Conservation (phyloP, 1,140 invertebrate species). For the Rhizoglyphus robini region DNA sequence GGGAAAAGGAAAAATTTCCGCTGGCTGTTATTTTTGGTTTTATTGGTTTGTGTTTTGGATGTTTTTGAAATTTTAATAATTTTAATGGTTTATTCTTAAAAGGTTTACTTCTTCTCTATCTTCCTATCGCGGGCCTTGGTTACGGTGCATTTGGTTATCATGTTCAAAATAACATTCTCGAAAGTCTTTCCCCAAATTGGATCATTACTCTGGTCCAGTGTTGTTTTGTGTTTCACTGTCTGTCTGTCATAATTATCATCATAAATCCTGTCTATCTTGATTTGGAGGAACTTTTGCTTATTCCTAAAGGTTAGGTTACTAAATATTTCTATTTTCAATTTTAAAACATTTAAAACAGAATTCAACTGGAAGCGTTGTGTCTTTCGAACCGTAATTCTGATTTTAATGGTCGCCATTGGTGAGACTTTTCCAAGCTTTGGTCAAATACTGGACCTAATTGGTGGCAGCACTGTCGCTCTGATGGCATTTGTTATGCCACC, state of each 20-base stretch:
- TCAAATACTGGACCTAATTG: slow-evolving; percentile 71
- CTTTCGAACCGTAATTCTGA: slow-evolving; percentile 52
- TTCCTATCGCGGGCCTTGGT: slow-evolving; percentile 42
- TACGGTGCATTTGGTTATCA: slow-evolving; percentile 46
- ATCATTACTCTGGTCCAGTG: slow-evolving; percentile 30
- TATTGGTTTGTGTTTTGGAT: too few relatives aligned
- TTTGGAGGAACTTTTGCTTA: slow-evolving; percentile 49
- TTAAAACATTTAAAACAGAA: slow-evolving; percentile 38
- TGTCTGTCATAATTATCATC: slow-evolving; percentile 49
- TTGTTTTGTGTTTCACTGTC: slow-evolving; percentile 45
- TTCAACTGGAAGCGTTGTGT: slow-evolving; percentile 62
- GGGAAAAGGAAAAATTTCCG: slow-evolving; percentile 41
- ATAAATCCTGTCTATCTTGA: slow-evolving; percentile 53
- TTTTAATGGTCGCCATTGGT: slow-evolving; percentile 55
- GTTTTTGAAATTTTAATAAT: too few relatives aligned
- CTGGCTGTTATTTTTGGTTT: slow-evolving; percentile 40
- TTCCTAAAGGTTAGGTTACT: slow-evolving; percentile 49
- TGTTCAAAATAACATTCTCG: slow-evolving; percentile 41
- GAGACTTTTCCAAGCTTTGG: slow-evolving; percentile 73
- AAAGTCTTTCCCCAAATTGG: slow-evolving; percentile 37
- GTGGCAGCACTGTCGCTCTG: slow-evolving; percentile 64
- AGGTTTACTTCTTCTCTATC: slow-evolving; percentile 42
- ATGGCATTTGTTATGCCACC: slow-evolving; percentile 73
- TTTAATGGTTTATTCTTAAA: too few relatives aligned
- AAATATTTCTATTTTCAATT: neutral